A percentile compares a stretch with the other conserved stretches of the same genome.
Evolutionary conservation across 2,113 vertebrate species (phyloP).

Genomic region (Stomatorhinus ivindoensis): DNA sequence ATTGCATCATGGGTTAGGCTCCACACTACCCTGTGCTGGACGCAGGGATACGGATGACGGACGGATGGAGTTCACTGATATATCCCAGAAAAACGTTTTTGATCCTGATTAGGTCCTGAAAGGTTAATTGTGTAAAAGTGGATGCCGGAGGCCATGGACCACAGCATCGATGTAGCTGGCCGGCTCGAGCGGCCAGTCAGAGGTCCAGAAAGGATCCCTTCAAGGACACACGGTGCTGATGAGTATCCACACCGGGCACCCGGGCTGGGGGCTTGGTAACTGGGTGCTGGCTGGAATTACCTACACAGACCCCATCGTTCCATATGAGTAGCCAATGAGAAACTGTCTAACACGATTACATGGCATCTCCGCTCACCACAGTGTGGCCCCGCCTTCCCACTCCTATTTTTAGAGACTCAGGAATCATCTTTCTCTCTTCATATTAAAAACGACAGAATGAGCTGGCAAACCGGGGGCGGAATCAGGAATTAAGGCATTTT

Average conservation of each 20-base stretch:
- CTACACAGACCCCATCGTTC: slow-evolving; percentile 1
- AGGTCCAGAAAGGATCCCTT: neutral
- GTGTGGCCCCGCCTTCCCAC: neutral
- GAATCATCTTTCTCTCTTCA: neutral
- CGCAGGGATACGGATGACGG: neutral
- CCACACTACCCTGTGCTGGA: neutral
- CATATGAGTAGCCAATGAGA: slow-evolving; percentile 7
- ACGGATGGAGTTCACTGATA: neutral
- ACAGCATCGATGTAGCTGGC: neutral
- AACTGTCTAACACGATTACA: slow-evolving; percentile 3
- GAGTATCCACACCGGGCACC: neutral
- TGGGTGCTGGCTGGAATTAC: neutral
- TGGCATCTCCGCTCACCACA: neutral
- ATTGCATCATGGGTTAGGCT: neutral
- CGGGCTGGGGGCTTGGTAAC: neutral
- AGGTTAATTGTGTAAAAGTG: neutral
- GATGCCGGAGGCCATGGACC: neutral
- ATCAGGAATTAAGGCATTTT: neutral
- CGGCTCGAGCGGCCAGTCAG: neutral
- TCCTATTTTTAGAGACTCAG: neutral
- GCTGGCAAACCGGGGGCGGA: neutral
- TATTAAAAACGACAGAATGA: neutral
- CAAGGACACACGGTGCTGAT: neutral
- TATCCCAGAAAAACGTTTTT: neutral
- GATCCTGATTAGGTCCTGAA: neutral